A percentile compares a stretch with the other conserved stretches of the same genome.
Evolutionary conservation across 2,797 vertebrate species (phyloP).

Genomic region (Urophycis tenuis): DNA sequence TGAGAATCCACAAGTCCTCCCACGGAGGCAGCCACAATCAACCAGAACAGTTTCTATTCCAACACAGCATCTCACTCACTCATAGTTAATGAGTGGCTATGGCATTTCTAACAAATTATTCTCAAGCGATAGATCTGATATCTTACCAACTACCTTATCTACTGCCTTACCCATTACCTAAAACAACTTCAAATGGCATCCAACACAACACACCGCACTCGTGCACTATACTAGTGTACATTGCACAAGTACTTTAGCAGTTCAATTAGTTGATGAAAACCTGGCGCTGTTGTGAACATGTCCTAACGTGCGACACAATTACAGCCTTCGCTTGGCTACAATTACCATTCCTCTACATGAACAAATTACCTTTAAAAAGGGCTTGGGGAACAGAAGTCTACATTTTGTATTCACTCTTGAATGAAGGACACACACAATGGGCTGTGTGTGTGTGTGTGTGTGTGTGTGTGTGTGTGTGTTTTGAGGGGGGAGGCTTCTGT

Average conservation of each 20-base stretch:
- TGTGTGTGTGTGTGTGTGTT: not conserved
- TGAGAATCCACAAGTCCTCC: not conserved
- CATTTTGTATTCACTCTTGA: not conserved
- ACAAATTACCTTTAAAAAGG: not conserved
- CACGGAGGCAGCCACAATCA: not conserved
- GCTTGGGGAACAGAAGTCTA: not conserved
- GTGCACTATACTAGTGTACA: no score
- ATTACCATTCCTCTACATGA: not conserved
- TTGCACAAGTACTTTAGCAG: not conserved
- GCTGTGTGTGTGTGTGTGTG: not conserved
- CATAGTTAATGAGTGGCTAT: not conserved
- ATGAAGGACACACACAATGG: not conserved
- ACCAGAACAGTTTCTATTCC: not conserved
- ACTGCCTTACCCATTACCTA: no score
- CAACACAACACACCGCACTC: not conserved
- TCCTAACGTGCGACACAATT: not conserved
- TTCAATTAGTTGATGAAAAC: not conserved
- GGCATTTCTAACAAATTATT: not conserved
- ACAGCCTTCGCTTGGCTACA: not conserved
- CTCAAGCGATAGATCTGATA: not conserved
- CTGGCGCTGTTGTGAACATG: not conserved
- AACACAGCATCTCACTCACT: not conserved
- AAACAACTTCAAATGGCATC: not conserved
- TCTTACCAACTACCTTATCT: no score
- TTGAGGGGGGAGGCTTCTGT: not conserved